These are phyloP conservation scores for Nesidiocoris tenuis DNA, from an alignment of 2,888 invertebrate genomes.

Conservation along the genomic window DNA sequence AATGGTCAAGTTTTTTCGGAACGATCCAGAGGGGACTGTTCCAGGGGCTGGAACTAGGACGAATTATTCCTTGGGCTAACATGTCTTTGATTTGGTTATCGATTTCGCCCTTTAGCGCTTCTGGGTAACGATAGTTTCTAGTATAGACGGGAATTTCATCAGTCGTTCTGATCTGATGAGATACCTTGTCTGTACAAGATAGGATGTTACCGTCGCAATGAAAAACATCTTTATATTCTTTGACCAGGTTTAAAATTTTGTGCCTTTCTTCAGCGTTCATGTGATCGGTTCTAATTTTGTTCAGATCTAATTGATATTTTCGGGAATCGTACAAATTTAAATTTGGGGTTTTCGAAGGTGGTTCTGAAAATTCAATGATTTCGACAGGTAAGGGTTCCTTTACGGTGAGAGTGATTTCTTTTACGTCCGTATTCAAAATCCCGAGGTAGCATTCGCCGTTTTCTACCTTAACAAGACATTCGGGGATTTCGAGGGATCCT, in stretches of 20 bases:
- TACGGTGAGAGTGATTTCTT: background rate
- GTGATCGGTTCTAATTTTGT: background rate
- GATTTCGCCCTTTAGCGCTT: background rate
- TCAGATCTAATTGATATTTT: too few species aligned
- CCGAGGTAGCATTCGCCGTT: too few species aligned
- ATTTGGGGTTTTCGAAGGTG: too few species aligned
- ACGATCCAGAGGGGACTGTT: constrained; percentile 11
- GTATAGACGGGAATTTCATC: constrained; percentile 20
- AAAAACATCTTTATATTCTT: constrained; percentile 13
- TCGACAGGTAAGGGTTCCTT: background rate
- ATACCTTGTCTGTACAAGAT: background rate
- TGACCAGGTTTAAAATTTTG: constrained; percentile 1
- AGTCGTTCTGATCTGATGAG: constrained; percentile 16
- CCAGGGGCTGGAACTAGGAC: background rate
- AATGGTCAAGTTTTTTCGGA: constrained; percentile 5
- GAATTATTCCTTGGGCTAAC: constrained; percentile 48
- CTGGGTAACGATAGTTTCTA: background rate
- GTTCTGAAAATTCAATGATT: too few species aligned
- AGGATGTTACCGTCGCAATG: background rate
- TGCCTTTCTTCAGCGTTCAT: constrained; percentile 14
- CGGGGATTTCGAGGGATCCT: background rate
- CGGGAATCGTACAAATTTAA: too few species aligned
- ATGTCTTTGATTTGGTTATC: background rate
- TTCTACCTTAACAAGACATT: background rate
- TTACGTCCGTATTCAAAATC: too few species aligned